Conservation (phyloP, 53 echinoderm and acorn worm species). For the Paracentrotus lividus region DNA sequence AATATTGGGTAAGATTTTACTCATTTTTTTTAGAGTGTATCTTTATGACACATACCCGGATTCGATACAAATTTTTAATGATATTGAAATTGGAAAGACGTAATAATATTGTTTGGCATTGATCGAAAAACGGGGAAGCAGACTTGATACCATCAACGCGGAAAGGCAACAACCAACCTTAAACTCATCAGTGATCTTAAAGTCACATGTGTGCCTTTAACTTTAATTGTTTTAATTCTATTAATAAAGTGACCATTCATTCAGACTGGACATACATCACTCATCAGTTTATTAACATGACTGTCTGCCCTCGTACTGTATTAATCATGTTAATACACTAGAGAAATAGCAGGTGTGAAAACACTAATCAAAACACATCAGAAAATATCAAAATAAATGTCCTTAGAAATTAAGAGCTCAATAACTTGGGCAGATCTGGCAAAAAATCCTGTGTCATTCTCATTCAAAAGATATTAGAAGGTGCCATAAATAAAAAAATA, state of each 20-base stretch:
- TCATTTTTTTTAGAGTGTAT: too few species aligned
- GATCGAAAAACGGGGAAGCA: neutral
- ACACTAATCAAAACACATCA: slow-evolving; percentile 29
- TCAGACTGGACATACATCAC: slow-evolving; percentile 4
- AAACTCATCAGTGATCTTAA: too few species aligned
- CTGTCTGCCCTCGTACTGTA: slow-evolving; percentile 58
- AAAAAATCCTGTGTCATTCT: slow-evolving; percentile 6
- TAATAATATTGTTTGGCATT: too few species aligned
- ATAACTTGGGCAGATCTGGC: slow-evolving; percentile 2
- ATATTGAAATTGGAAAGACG: neutral
- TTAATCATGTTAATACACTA: slow-evolving; percentile 47
- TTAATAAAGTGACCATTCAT: slow-evolving; percentile 19
- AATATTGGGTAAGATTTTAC: too few species aligned
- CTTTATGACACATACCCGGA: too few species aligned
- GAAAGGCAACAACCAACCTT: neutral
- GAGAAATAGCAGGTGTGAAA: slow-evolving; percentile 49
- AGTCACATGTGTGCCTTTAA: neutral
- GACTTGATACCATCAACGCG: neutral
- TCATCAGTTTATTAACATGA: slow-evolving; percentile 46
- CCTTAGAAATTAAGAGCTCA: slow-evolving; percentile 46
- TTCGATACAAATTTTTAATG: too few species aligned
- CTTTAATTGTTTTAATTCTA: neutral
- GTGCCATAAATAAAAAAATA: neutral
- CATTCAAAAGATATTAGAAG: neutral
- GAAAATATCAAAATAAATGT: slow-evolving; percentile 12